Percentiles rank a stretch among this genome's conserved stretches.
Evolutionary conservation across 2,888 invertebrate genomes (phyloP).

Genomic region (Nematopogon swammerdamellus): DNA sequence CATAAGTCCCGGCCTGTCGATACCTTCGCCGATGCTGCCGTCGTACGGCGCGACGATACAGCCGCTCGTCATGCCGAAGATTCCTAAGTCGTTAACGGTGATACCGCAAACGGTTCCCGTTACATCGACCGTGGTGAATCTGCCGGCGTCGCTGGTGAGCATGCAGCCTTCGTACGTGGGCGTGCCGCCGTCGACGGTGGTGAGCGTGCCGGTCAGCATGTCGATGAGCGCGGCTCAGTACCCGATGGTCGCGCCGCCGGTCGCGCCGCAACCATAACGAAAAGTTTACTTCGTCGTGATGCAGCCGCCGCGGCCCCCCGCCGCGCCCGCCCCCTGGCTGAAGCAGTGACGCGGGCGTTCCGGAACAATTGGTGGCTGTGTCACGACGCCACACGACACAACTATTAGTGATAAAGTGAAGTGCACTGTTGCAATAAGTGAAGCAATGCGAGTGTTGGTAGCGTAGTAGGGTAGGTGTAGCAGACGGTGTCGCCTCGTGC

Average conservation of each 20-base stretch:
- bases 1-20: constrained; percentile 19
- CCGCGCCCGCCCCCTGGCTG: constrained; percentile 8
- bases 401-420: background rate
- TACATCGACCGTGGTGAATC: too few species aligned
- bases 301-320: constrained; percentile 21
- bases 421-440: background rate
- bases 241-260: constrained; percentile 12
- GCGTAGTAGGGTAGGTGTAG: too few species aligned
- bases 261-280: constrained; percentile 34
- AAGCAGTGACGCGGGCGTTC: background rate
- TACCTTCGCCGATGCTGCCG: constrained; percentile 24
- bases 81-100: constrained; percentile 78
- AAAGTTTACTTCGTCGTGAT: constrained; percentile 30
- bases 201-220: constrained; percentile 7
- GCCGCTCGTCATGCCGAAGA: constrained; percentile 65
- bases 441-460: background rate
- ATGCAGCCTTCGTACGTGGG: background rate
- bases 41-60: constrained; percentile 24
- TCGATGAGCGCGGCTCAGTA: constrained; percentile 12
- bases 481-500: too few species aligned
- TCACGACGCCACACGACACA: too few species aligned
- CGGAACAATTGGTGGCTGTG: background rate
- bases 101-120: constrained; percentile 59
- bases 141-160: background rate
- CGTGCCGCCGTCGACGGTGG: constrained; percentile 9